Percentiles rank a stretch among this genome's conserved stretches.
Evolutionary conservation across 2,113 vertebrate species (phyloP).

Genomic region (Pongo abelii): DNA sequence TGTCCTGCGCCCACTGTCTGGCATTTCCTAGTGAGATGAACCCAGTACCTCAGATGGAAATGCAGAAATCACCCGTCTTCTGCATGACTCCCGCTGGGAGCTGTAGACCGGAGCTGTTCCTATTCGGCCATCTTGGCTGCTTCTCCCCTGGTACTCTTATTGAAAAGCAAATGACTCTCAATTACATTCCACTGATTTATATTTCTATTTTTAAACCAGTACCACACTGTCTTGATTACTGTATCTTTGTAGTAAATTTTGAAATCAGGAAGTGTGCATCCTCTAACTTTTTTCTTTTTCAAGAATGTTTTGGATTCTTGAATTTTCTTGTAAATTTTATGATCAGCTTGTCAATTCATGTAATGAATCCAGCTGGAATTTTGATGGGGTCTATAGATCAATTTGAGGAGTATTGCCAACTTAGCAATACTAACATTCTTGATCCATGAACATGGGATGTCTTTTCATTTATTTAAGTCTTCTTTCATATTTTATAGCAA

Average conservation of each 20-base stretch:
- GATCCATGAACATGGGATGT: not conserved
- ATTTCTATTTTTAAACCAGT: not conserved
- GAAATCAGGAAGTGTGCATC: not conserved
- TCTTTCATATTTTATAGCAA: constrained; percentile 3
- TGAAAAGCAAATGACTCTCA: not conserved
- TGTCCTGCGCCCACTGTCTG: too few species aligned
- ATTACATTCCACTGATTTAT: not conserved
- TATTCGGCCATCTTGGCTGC: too few species aligned
- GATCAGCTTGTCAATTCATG: not conserved
- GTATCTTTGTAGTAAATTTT: not conserved
- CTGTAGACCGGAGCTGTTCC: too few species aligned
- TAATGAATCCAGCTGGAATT: not conserved
- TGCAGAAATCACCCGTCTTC: too few species aligned
- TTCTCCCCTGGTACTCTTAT: not conserved
- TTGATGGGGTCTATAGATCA: not conserved
- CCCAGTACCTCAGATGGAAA: too few species aligned
- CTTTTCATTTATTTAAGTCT: not conserved
- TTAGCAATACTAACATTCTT: not conserved
- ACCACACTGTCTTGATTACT: not conserved
- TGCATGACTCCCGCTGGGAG: too few species aligned
- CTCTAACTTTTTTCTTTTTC: not conserved
- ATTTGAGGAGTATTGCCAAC: not conserved
- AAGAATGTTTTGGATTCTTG: not conserved
- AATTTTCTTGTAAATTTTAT: not conserved
- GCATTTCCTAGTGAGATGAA: too few species aligned